Evolutionary conservation across 1,140 invertebrate genomes (phyloP).

Genomic region (Grapholita molesta): DNA sequence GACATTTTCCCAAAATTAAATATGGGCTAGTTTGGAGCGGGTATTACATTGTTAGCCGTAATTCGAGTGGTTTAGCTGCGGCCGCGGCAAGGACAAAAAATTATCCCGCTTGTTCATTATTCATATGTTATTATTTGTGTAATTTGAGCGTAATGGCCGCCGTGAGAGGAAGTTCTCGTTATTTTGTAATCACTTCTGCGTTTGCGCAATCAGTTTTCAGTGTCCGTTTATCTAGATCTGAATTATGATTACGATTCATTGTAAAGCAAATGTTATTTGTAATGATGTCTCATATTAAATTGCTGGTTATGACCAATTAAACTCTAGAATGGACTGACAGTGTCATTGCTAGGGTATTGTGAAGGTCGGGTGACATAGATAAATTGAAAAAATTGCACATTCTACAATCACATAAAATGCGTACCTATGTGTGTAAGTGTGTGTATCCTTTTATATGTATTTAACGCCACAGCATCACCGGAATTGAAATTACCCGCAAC

Average conservation of each 20-base stretch:
- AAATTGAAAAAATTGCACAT: background rate
- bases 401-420: background rate
- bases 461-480: background rate
- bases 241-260: slow-evolving; percentile 63
- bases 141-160: slow-evolving; percentile 49
- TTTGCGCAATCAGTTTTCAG: slow-evolving; percentile 52
- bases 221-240: slow-evolving; percentile 55
- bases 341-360: background rate
- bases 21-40: slow-evolving; percentile 66
- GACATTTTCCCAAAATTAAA: slow-evolving; percentile 78
- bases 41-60: slow-evolving; percentile 59
- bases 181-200: slow-evolving; percentile 58
- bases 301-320: slow-evolving; percentile 14
- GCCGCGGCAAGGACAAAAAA: slow-evolving; percentile 29
- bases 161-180: slow-evolving; percentile 64
- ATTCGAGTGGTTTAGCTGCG: slow-evolving; percentile 47
- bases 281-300: slow-evolving; percentile 18
- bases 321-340: background rate
- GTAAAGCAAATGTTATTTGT: slow-evolving; percentile 56
- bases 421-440: too few relatives aligned
- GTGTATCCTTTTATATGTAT: too few relatives aligned
- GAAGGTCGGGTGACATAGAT: background rate
- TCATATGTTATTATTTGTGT: slow-evolving; percentile 63
- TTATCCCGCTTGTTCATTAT: slow-evolving; percentile 47
- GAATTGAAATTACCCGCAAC: slow-evolving; percentile 21